Percentiles rank a stretch among this genome's conserved stretches.
These are phyloP conservation scores for Zophobas morio DNA, from an alignment of 1,140 invertebrate genomes.

Conservation along the genomic window DNA sequence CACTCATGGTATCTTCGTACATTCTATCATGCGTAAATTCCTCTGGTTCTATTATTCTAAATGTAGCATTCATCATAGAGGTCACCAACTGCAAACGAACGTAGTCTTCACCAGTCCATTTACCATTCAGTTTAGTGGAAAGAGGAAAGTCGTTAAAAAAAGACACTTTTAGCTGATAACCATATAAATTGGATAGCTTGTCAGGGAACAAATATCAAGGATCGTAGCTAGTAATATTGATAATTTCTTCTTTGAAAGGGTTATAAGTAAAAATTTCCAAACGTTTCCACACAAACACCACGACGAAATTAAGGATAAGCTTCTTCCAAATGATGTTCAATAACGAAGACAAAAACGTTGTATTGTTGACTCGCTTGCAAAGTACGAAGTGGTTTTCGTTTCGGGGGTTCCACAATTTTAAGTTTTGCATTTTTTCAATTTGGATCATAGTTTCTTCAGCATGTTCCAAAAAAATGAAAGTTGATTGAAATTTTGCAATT, in stretches of 20 bases:
- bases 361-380: neutral
- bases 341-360: neutral
- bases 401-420: neutral
- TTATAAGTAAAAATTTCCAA: too few relatives aligned
- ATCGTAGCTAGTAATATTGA: neutral
- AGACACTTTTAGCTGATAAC: neutral
- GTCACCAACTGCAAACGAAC: neutral
- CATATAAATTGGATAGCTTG: too few relatives aligned
- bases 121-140: neutral
- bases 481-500: neutral
- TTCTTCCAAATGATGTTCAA: neutral
- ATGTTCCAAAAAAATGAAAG: neutral
- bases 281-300: neutral
- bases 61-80: too few relatives aligned
- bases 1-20: too few relatives aligned
- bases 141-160: neutral
- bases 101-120: constrained; percentile 19
- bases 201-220: neutral
- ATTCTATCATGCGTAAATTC: too few relatives aligned
- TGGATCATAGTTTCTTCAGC: neutral
- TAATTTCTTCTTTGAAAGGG: too few relatives aligned
- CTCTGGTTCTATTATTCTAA: too few relatives aligned
- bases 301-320: neutral
- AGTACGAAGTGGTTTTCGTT: neutral
- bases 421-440: neutral